Conservation (phyloP, 30 jellyfish, hydroid and myxozoan genomes). For the Hydractinia echinata region DNA sequence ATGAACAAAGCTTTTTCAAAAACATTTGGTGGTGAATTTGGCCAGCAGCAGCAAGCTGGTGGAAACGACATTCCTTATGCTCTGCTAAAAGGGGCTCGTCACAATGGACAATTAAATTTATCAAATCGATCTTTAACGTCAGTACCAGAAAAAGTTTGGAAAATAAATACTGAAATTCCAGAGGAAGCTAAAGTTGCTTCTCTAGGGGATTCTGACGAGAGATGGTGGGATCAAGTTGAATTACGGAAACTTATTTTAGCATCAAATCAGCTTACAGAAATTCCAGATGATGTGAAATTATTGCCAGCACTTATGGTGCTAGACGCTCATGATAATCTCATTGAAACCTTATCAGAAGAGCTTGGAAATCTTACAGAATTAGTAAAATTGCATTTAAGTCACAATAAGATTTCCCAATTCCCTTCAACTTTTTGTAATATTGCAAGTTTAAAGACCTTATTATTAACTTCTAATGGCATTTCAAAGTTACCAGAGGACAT, state of each 20-base stretch:
- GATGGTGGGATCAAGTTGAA: constrained; percentile 97
- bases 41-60: neutral
- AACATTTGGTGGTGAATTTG: constrained; percentile 4
- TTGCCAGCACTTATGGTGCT: constrained; percentile 82
- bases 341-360: constrained; percentile 55
- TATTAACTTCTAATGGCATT: constrained; percentile 40
- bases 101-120: constrained; percentile 71
- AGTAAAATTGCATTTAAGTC: constrained; percentile 53
- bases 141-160: constrained; percentile 71
- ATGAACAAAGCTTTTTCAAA: constrained; percentile 26
- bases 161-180: constrained; percentile 78
- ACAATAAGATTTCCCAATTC: constrained; percentile 42
- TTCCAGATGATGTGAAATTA: constrained; percentile 47
- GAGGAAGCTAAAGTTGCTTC: constrained; percentile 66
- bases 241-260: constrained; percentile 72
- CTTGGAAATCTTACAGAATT: constrained; percentile 55
- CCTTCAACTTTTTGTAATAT: constrained; percentile 50
- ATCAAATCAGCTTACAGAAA: constrained; percentile 58
- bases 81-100: constrained; percentile 67
- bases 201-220: constrained; percentile 61
- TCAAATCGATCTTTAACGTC: constrained; percentile 56
- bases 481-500: constrained; percentile 47
- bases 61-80: constrained; percentile 55
- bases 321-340: constrained; percentile 77
- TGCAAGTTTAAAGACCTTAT: constrained; percentile 36